A percentile compares a stretch with the other conserved stretches of the same genome.
These are phyloP conservation scores for Ciconia maguari DNA, from an alignment of 2,113 vertebrate species.

Conservation along the genomic window DNA sequence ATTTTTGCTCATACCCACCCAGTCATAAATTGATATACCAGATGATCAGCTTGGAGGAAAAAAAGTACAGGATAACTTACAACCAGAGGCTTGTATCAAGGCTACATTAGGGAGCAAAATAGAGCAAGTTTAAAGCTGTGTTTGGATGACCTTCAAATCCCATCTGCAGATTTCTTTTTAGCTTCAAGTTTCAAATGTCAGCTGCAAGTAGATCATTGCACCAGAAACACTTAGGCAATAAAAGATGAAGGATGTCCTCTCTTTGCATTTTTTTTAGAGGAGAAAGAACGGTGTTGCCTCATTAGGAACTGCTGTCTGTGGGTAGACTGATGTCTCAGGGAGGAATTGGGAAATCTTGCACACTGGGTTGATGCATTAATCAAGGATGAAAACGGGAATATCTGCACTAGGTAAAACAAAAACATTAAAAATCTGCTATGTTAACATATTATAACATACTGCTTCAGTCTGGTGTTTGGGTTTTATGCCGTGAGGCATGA, in stretches of 20 bases:
- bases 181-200: slow-evolving; percentile 68
- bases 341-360: not conserved
- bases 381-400: not conserved
- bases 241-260: slow-evolving; percentile 36
- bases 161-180: slow-evolving; percentile 36
- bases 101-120: not conserved
- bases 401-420: not conserved
- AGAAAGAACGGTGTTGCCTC: not conserved
- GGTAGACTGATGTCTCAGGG: not conserved
- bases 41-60: not conserved
- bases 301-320: not conserved
- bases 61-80: not conserved
- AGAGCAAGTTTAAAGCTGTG: slow-evolving; percentile 33
- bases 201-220: slow-evolving; percentile 53
- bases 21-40: not conserved
- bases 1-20: not conserved
- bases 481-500: not conserved
- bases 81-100: not conserved
- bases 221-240: slow-evolving; percentile 38
- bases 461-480: not conserved
- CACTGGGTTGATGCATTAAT: not conserved
- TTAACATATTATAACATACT: not conserved
- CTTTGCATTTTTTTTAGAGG: slow-evolving; percentile 17
- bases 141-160: slow-evolving; percentile 67
- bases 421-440: not conserved